Base-by-base conservation (phyloP, 1,140 invertebrate species). In the Listronotus bonariensis region DNA sequence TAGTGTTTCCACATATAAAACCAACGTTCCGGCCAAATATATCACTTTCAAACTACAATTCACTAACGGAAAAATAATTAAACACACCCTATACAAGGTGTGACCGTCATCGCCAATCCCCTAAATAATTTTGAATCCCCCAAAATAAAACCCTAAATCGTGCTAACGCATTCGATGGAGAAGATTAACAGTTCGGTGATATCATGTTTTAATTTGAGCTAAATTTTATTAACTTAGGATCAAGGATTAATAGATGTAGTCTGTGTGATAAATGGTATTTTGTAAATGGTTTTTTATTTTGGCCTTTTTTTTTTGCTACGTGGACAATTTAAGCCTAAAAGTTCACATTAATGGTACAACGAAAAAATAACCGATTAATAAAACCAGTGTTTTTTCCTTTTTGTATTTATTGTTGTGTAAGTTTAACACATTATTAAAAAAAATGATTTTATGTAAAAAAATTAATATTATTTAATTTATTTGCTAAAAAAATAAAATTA, bases 51-150 rank as follows among this genome's bases (percentile, higher is more conserved):
- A 36, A 36, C 32, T 51, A 36, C 36, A 34, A n/a, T 46, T 20
- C 18, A 6, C 26, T 12, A 52, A 41, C 59, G 49, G 38, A 62
- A 53, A 61, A 62, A 62, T 62, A 42, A 62, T 62, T 62, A 53
- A 62, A 49, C 59, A 36, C 48, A 54, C 59, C 59, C 51, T 20
- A 36, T 18, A 53, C 52, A 53, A 62, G 59, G 59, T 62, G 59
- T 53, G 59, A 58, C 55, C 26, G 45, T 45, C 48, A 58, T 42
- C 26, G 45, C 15, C 45, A 10, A 34, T 48, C 36, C 57, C 43
- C 46, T 51, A 42, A 60, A 41, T 34, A 49, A 41, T 60, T 60
- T 41, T 8, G 42, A 42, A 20, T 40, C 15, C 15, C 51, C 41
- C 48, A 9, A n/a, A 34, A 43, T 48, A 36, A 60, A 49, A 60